Evolutionary conservation across 2,797 vertebrate species (phyloP).

Genomic region (Astyanax mexicanus): DNA sequence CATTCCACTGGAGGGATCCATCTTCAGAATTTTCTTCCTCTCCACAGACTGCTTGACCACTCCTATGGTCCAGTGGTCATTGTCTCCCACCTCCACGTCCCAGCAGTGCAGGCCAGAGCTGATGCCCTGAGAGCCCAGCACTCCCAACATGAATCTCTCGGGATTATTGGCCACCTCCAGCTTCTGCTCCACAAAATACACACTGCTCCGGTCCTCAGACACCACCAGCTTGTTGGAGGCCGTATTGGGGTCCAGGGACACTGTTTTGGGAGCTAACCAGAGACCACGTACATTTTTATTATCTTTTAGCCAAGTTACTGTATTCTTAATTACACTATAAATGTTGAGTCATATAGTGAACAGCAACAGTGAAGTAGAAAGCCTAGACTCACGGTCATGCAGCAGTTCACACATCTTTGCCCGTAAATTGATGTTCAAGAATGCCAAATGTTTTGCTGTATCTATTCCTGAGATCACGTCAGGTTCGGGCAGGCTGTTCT

Average conservation of each 20-base stretch:
- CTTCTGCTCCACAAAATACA: background rate
- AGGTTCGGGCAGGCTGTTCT: background rate
- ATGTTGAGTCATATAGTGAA: background rate
- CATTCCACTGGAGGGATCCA: slow-evolving; percentile 34
- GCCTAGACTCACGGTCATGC: slow-evolving; percentile 8
- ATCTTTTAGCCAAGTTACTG: background rate
- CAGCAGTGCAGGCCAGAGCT: slow-evolving; percentile 50
- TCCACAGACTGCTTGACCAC: slow-evolving; percentile 39
- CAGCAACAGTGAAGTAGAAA: background rate
- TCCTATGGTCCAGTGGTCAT: slow-evolving; percentile 42
- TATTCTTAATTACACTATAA: background rate
- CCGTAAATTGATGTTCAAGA: slow-evolving; percentile 12
- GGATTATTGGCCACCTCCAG: slow-evolving; percentile 5
- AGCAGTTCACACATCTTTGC: slow-evolving; percentile 23
- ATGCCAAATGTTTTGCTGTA: slow-evolving; percentile 14
- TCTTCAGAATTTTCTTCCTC: slow-evolving; percentile 33
- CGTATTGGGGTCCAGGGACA: slow-evolving; percentile 41
- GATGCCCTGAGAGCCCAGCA: slow-evolving; percentile 48
- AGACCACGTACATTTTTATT: background rate
- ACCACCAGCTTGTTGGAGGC: slow-evolving; percentile 21
- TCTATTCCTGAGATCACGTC: slow-evolving; percentile 16
- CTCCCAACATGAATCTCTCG: slow-evolving; percentile 35
- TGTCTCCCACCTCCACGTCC: slow-evolving; percentile 53
- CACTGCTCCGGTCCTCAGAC: slow-evolving; percentile 16
- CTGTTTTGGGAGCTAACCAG: slow-evolving; percentile 44